Conservation (phyloP, 1,140 invertebrate species). For the Zaprionus ornatus region DNA sequence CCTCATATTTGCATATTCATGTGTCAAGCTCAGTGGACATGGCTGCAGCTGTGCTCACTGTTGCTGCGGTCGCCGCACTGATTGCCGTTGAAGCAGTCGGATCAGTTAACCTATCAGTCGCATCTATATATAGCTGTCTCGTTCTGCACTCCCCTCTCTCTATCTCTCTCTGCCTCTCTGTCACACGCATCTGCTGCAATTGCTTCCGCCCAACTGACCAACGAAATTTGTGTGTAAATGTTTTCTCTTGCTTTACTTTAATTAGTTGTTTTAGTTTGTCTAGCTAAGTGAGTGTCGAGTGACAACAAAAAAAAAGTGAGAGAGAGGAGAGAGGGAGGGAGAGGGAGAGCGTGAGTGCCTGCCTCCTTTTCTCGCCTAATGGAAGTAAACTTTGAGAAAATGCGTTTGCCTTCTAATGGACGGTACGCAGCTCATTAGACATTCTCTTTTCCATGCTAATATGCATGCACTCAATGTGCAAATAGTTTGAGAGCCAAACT, state of each 20-base stretch:
- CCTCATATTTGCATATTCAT: constrained; percentile 80
- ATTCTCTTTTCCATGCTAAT: constrained; percentile 80
- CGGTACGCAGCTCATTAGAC: constrained; percentile 75
- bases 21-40: constrained; percentile 34
- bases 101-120: constrained; percentile 23
- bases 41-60: constrained; percentile 1
- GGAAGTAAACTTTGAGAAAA: constrained; percentile 76
- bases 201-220: constrained; percentile 71
- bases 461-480: constrained; percentile 81
- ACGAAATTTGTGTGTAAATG: constrained; percentile 67
- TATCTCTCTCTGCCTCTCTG: constrained; percentile 21
- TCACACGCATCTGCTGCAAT: constrained; percentile 39
- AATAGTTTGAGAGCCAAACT: constrained; percentile 75
- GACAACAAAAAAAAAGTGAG: constrained; percentile 38
- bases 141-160: constrained; percentile 20
- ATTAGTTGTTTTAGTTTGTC: constrained; percentile 74
- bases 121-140: constrained; percentile 2
- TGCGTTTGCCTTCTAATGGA: constrained; percentile 75
- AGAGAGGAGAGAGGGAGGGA: not conserved
- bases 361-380: constrained; percentile 39
- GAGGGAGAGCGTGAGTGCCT: constrained; percentile 7
- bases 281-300: constrained; percentile 66
- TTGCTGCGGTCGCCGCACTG: constrained; percentile 24
- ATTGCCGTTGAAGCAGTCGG: constrained; percentile 10
- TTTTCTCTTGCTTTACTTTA: constrained; percentile 68